Evolutionary conservation across 2,797 vertebrate species (phyloP).

Genomic region (Setipinna tenuifilis): DNA sequence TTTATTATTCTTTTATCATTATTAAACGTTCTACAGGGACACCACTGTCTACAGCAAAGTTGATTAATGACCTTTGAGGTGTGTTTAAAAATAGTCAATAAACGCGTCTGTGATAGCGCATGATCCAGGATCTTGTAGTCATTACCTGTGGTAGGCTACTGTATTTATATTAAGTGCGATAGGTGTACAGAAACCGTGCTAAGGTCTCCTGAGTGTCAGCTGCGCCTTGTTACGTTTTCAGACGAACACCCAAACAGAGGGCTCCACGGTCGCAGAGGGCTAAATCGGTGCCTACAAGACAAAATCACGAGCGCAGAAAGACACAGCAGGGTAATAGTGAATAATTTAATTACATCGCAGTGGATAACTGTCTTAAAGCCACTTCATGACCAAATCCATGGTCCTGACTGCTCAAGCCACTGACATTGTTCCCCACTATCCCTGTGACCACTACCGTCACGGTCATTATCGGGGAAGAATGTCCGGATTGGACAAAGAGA

Average conservation of each 20-base stretch:
- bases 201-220: background rate
- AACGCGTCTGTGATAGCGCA: no score
- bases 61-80: background rate
- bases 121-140: no score
- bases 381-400: constrained; percentile 10
- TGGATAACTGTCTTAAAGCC: constrained; percentile 21
- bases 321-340: constrained; percentile 17
- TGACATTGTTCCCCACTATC: constrained; percentile 65
- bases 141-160: background rate
- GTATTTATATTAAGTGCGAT: background rate
- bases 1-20: no score
- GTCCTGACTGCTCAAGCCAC: constrained; percentile 15
- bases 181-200: background rate
- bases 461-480: constrained; percentile 58
- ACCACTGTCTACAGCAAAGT: background rate
- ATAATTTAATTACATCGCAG: constrained; percentile 15
- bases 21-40: background rate
- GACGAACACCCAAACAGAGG: background rate
- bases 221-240: background rate
- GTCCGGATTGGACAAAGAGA: constrained; percentile 65
- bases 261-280: background rate
- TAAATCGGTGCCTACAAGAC: constrained; percentile 13
- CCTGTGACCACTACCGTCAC: constrained; percentile 67
- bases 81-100: no score
- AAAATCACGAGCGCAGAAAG: constrained; percentile 15